Evolutionary conservation across 2,888 invertebrate species (phyloP), one percentile per base, ranked within the genome.

Genomic region (Anthoptus insignis): DNA sequence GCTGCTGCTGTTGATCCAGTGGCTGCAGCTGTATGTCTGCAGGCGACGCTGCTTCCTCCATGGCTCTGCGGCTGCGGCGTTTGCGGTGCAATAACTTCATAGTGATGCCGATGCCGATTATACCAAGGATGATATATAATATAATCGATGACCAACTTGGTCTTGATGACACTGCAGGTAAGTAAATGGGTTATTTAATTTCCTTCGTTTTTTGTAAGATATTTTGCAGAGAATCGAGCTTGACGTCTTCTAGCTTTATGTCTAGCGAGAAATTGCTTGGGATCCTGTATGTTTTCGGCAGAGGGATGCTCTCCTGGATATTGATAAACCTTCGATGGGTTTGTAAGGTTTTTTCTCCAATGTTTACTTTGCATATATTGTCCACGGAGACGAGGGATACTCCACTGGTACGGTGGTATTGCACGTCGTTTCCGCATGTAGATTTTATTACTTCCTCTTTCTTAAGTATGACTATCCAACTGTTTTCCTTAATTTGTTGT

Each of bases 401-500:
- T 0, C 73, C 75, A 37, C 68, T 73, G 3, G 24, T 73, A 0
- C 72, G 57, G 59, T 74, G 68, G 2, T 75, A 73, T 54, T 75
- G 72, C 0, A 74, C 58, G 14, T 75, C 72, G 1, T 76, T 68
- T 0, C 59, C 61, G 19, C 74, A 76, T 0, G 29, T 73, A 3
- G 71, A 71, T 67, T 75, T 76, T 1, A 73, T 65, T 1, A 74
- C 70, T 64, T 74, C 73, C 65, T 76, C 74, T 3, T 74, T 65
- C 42, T 75, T 74, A 14, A 71, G 29, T 1, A 75, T 64, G 3
- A 73, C 49, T 19, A 74, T 71, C 73, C 75, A 78, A 19, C 69
- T 76, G 22, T 76, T 73, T 7, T 75, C 70, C 60, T 74, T 68
- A 4, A 76, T 75, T 69, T 76, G 73, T 16, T 70, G 71, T 0